Evolutionary conservation across 1,140 invertebrate species (phyloP), one percentile per base, ranked within the genome.

Genomic region (Pogonus chalceus): DNA sequence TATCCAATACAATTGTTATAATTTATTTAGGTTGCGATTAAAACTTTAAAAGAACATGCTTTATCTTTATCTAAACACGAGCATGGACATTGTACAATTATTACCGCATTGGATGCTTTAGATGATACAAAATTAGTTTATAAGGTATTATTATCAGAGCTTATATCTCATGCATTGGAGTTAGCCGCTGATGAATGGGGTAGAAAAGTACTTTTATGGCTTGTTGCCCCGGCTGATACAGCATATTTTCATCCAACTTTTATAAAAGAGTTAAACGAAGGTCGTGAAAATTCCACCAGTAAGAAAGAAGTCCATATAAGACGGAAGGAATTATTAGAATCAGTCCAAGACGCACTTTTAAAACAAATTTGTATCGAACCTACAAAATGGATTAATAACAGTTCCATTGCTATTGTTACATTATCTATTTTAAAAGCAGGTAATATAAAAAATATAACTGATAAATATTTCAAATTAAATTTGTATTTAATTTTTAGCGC

Each of bases 71-170:
- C 84, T 20, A 81, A 78, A 26, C 92, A 95, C 58, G 90, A 96
- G 69, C 82, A 91, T 63, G 92, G 91, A 0, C 85, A 93, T 66
- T 70, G 89, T 18, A 80, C 91, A 7, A 68, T 97, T 23, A 72
- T 96, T 52, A 81, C 88, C 0, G 75, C 96, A 46, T 83, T 96
- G 58, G 92, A 96, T 67, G 78, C 79, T n/a, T 83, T 94, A 1
- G 95, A 98, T 71, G 93, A 98, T 62, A 97, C 93, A 1, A 84
- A 91, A 47, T 71, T 96, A 0, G 75, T 96, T 20, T 87, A 87
- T 58, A 96, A 96, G 72, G 80, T 83, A 12, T 79, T 90, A 39
- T 70, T 90, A 18, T 70, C 84, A 50, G 85, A 91, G 62, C 69
- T 98, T 47, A 70, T 87, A 22, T 80, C 77, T 4, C 80, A 87